Evolutionary conservation across 64 coral and sea anemone genomes (phyloP).

Genomic region (Catalaphyllia jardinei): DNA sequence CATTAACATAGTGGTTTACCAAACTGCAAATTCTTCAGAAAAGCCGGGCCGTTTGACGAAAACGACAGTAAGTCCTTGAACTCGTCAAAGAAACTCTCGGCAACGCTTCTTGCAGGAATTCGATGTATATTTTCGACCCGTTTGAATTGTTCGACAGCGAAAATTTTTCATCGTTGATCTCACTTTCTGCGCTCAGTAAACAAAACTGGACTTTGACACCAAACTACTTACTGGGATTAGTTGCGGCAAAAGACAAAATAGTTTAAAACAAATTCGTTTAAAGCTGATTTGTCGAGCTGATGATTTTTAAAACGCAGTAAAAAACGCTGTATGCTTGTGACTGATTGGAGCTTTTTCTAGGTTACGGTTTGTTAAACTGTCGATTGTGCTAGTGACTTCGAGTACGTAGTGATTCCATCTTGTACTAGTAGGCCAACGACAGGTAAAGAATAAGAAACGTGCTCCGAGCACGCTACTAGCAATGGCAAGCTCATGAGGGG

Average conservation of each 20-base stretch:
- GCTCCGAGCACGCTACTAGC: no score
- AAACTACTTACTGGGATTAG: neutral
- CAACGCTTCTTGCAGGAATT: neutral
- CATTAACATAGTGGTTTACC: no score
- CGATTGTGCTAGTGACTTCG: no score
- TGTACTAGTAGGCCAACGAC: no score
- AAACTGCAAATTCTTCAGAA: neutral
- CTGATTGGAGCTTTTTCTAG: no score
- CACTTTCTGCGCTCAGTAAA: neutral
- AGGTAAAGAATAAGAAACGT: no score
- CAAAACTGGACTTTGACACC: conserved; percentile 15
- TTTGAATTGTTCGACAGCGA: neutral
- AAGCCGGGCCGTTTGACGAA: neutral
- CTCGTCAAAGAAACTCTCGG: neutral
- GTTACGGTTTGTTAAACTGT: no score
- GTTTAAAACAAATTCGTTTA: neutral
- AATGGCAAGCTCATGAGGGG: no score
- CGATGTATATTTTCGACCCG: neutral
- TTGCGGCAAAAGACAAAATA: neutral
- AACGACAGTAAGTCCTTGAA: neutral
- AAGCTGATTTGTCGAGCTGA: neutral
- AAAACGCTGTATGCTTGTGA: no score
- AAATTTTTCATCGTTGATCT: neutral
- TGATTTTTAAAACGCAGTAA: no score
- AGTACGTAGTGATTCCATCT: no score